Evolutionary conservation across 1,140 invertebrate genomes (phyloP).

Genomic region (Vanessa tameamea): DNA sequence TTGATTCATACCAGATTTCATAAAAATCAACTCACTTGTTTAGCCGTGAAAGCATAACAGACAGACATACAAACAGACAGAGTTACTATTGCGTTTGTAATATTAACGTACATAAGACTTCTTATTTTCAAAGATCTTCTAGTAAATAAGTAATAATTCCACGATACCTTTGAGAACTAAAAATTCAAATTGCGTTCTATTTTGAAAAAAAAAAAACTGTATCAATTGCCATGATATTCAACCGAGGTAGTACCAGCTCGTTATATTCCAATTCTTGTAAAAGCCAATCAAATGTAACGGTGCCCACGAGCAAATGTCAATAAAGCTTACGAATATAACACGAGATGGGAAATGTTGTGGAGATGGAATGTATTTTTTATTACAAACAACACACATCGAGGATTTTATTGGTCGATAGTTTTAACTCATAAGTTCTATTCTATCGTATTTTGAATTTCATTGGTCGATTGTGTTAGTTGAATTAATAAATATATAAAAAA

Average conservation of each 20-base stretch:
- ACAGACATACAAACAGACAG: no score
- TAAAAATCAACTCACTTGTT: no score
- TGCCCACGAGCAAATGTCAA: conserved; percentile 50
- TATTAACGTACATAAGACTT: no score
- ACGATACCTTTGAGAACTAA: not conserved
- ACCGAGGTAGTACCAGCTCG: conserved; percentile 32
- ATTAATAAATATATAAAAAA: no score
- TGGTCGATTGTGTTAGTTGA: no score
- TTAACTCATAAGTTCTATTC: not conserved
- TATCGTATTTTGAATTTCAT: not conserved
- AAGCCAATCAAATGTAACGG: conserved; percentile 59
- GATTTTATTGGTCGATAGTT: conserved; percentile 12
- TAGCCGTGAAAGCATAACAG: no score
- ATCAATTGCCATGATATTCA: conserved; percentile 36
- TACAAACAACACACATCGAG: conserved; percentile 5
- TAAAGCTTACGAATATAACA: conserved; percentile 48
- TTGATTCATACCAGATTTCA: no score
- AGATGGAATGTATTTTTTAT: conserved; percentile 53
- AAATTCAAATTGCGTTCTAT: conserved; percentile 14
- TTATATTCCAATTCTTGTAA: conserved; percentile 64
- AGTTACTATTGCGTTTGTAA: no score
- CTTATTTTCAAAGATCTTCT: no score
- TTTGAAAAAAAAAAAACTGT: conserved; percentile 16
- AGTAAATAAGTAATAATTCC: no score
- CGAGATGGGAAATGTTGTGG: conserved; percentile 43